Percentiles rank a stretch among this genome's conserved stretches.
phyloP scores from a whole-genome alignment of 2,888 invertebrate genomes.

The Boloria selene region DNA sequence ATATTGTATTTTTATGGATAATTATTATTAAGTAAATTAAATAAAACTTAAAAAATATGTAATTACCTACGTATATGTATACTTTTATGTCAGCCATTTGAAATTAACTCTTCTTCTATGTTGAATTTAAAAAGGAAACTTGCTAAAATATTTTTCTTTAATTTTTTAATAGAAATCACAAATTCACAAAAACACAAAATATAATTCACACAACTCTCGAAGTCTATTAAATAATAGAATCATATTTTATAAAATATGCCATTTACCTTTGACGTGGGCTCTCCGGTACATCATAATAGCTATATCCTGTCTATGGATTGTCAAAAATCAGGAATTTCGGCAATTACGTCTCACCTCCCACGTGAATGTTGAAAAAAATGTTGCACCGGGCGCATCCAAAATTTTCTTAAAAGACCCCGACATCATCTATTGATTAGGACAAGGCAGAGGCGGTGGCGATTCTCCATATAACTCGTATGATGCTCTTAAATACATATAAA shows the following conservation, averaged over 20 bases:
- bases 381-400: conserved; percentile 74
- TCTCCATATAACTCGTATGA: not conserved
- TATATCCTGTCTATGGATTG: conserved; percentile 81
- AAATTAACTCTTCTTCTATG: no score
- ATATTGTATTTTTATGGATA: no score
- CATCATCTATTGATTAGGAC: conserved; percentile 49
- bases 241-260: conserved; percentile 40
- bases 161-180: no score
- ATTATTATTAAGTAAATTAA: no score
- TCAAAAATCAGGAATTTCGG: conserved; percentile 81
- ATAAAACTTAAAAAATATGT: no score
- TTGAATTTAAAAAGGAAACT: no score
- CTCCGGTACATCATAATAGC: conserved; percentile 74
- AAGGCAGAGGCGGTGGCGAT: conserved; percentile 46
- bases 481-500: no score
- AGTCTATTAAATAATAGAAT: conserved; percentile 28
- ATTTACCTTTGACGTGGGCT: conserved; percentile 43
- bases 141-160: no score
- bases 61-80: no score
- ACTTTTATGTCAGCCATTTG: no score
- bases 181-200: not conserved
- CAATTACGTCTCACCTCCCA: conserved; percentile 81
- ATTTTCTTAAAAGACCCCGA: conserved; percentile 75
- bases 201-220: conserved; percentile 21
- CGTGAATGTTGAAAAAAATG: conserved; percentile 71